Conservation (phyloP, 2,113 vertebrate species). For the Colossoma macropomum region DNA sequence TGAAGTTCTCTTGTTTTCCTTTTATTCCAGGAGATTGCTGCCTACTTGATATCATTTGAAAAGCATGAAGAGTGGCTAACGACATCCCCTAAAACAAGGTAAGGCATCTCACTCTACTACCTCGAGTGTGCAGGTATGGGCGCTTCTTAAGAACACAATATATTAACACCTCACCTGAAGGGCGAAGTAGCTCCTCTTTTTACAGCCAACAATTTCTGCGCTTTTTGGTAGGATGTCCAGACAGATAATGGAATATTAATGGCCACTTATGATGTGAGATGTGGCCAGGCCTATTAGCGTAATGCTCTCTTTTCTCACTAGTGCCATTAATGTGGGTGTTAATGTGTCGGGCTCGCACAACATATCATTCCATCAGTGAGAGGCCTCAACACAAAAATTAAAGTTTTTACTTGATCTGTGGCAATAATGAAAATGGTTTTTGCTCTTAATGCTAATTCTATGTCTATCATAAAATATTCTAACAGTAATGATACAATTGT, state of each 20-base stretch:
- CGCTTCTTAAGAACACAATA: background rate
- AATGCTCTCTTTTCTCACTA: conserved; percentile 54
- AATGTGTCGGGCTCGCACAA: conserved; percentile 53
- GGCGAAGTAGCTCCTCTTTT: conserved; percentile 3
- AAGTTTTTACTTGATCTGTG: conserved; percentile 53
- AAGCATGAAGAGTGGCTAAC: conserved; percentile 84
- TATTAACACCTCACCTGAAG: conserved; percentile 48
- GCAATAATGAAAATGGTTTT: conserved; percentile 47
- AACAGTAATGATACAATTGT: background rate
- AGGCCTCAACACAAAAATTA: conserved; percentile 46
- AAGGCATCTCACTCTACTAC: conserved; percentile 37
- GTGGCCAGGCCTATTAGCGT: conserved; percentile 53
- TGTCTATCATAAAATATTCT: conserved; percentile 44
- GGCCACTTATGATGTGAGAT: conserved; percentile 55
- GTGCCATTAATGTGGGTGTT: conserved; percentile 56
- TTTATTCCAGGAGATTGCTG: conserved; percentile 78
- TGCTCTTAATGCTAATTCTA: conserved; percentile 41
- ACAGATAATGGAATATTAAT: conserved; percentile 61
- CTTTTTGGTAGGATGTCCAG: conserved; percentile 43
- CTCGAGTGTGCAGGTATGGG: conserved; percentile 58
- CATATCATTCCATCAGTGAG: conserved; percentile 45
- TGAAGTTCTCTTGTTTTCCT: conserved; percentile 51
- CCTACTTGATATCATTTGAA: conserved; percentile 83
- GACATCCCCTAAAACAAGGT: conserved; percentile 83
- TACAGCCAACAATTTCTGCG: conserved; percentile 26